A percentile compares a stretch with the other conserved stretches of the same genome.
Conservation (phyloP, 2,888 invertebrate species). For the Dorcus hopei region DNA sequence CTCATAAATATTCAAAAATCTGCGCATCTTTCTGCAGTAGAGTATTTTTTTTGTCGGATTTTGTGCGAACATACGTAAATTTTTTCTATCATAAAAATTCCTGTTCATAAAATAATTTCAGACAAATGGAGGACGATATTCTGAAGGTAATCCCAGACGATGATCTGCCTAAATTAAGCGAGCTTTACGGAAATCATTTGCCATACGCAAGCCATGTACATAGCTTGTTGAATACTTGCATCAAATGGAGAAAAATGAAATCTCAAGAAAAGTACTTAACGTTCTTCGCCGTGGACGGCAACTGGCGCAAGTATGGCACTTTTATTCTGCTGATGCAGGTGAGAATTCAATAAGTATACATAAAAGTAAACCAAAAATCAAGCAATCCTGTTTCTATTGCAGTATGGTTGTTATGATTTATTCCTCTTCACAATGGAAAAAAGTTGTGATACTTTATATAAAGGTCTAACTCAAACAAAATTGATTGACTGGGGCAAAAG, state of each 20-base stretch:
- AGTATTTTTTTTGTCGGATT: background rate
- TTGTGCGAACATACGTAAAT: background rate
- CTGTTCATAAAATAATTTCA: background rate
- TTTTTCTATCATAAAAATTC: background rate
- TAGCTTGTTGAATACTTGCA: constrained; percentile 45
- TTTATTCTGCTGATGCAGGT: constrained; percentile 33
- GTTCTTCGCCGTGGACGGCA: constrained; percentile 50
- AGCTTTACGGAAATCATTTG: constrained; percentile 37
- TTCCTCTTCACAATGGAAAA: constrained; percentile 8
- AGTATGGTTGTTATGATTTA: constrained; percentile 9
- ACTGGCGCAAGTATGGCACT: constrained; percentile 43
- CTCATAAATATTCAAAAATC: constrained; percentile 8
- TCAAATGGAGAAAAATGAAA: constrained; percentile 36
- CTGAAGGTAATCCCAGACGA: constrained; percentile 35
- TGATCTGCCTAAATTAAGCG: constrained; percentile 35
- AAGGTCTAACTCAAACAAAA: constrained; percentile 2
- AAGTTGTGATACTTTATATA: background rate
- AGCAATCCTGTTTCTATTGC: background rate
- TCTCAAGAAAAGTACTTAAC: constrained; percentile 33
- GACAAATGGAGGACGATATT: constrained; percentile 17
- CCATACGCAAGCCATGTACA: constrained; percentile 45
- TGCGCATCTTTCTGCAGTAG: background rate
- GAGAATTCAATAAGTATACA: background rate
- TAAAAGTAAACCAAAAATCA: background rate
- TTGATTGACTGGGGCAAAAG: constrained; percentile 1